These are phyloP conservation scores for Cheilosia impressa DNA, from an alignment of 2,888 invertebrate species.

Conservation along the genomic window DNA sequence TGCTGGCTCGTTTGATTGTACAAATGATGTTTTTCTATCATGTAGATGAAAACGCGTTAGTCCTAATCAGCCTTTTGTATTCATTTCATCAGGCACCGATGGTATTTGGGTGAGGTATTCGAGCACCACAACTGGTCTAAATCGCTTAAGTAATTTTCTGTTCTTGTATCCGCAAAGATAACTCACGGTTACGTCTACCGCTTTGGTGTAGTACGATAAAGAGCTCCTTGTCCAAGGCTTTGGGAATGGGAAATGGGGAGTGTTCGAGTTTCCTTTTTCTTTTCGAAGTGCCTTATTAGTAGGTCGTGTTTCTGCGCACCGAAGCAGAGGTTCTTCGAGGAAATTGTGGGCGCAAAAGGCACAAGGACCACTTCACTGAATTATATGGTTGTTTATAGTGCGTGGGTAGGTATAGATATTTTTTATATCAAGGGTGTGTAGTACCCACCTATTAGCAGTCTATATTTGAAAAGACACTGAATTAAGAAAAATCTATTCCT, in stretches of 20 bases:
- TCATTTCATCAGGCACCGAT: not conserved
- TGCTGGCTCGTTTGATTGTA: conserved; percentile 8
- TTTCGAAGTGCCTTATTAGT: not conserved
- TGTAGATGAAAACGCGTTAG: not conserved
- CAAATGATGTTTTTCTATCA: conserved; percentile 9
- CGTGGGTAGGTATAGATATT: no score
- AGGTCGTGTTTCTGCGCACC: not conserved
- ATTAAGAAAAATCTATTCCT: no score
- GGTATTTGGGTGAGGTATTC: not conserved
- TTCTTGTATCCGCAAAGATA: not conserved
- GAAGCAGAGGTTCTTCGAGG: not conserved
- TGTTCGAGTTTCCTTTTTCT: not conserved
- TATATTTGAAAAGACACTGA: no score
- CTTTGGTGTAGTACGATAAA: no score
- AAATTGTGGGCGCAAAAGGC: no score
- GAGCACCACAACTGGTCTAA: not conserved
- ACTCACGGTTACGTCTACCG: no score
- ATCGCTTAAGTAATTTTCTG: not conserved
- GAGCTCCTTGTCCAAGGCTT: no score
- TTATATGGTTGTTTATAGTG: no score
- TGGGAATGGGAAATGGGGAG: no score
- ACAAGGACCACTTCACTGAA: no score
- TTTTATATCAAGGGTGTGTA: no score
- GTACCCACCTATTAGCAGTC: no score
- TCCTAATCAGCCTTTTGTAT: conserved; percentile 9